These are phyloP conservation scores for Amazona ochrocephala DNA, from an alignment of 2,797 vertebrate genomes.

Conservation along the genomic window DNA sequence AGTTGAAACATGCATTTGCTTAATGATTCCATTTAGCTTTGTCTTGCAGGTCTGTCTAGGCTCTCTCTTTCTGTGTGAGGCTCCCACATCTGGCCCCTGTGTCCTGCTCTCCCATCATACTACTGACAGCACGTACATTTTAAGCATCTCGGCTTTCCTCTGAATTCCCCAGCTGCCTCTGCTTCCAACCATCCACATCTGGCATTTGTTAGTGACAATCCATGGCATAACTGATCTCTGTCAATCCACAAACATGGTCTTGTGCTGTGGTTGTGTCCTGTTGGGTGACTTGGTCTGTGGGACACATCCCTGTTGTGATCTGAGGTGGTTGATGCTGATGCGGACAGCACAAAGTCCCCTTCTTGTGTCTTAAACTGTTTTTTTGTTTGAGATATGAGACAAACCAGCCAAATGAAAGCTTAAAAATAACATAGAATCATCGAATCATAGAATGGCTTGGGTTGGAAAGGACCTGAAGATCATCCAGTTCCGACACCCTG, in stretches of 20 bases:
- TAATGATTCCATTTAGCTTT: neutral
- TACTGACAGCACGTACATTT: neutral
- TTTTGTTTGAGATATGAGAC: neutral
- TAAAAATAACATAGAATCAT: neutral
- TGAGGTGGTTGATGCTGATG: neutral
- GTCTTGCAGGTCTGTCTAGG: neutral
- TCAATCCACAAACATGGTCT: neutral
- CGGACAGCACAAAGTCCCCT: neutral
- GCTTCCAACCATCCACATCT: constrained; percentile 27
- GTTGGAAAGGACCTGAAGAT: neutral
- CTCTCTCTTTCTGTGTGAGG: neutral
- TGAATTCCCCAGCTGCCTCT: neutral
- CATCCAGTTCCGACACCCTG: neutral
- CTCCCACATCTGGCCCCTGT: neutral
- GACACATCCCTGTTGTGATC: neutral
- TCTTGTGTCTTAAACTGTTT: neutral
- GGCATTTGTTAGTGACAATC: constrained; percentile 37
- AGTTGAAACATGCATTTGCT: neutral
- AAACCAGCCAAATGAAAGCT: neutral
- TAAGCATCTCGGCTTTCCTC: constrained; percentile 35
- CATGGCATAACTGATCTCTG: neutral
- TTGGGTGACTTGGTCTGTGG: neutral
- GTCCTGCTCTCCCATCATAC: neutral
- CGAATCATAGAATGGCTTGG: neutral
- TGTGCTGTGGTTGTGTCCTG: neutral